Conservation (phyloP, 1,140 invertebrate genomes). For the Spodoptera frugiperda region DNA sequence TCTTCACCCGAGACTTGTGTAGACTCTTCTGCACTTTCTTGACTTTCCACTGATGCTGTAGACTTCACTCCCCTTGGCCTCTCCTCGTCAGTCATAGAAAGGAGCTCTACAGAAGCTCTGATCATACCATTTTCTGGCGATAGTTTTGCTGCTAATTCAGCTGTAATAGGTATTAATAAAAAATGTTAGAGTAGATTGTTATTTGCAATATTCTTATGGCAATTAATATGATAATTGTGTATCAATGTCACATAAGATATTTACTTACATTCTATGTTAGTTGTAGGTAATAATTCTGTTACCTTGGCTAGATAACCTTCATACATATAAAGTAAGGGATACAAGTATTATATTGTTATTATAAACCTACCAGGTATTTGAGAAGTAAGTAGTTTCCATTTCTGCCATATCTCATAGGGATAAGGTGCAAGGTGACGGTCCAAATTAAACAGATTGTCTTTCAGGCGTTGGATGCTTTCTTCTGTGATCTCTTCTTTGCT, state of each 20-base stretch:
- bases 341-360: too few relatives aligned
- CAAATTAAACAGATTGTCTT: conserved; percentile 91
- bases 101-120: conserved; percentile 90
- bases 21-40: conserved; percentile 51
- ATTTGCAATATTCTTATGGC: too few relatives aligned
- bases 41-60: conserved; percentile 53
- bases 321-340: too few relatives aligned
- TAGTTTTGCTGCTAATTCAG: conserved; percentile 79
- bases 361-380: conserved; percentile 86
- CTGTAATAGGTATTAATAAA: conserved; percentile 56
- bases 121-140: conserved; percentile 88
- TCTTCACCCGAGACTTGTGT: conserved; percentile 38
- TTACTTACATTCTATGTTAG: neutral
- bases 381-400: conserved; percentile 94
- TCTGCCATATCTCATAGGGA: conserved; percentile 95
- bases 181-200: too few relatives aligned
- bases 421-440: conserved; percentile 96
- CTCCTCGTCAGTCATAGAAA: conserved; percentile 88
- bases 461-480: conserved; percentile 88
- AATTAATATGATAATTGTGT: too few relatives aligned
- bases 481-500: conserved; percentile 87
- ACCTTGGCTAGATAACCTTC: conserved; percentile 62
- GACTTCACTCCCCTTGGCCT: conserved; percentile 86
- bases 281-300: neutral
- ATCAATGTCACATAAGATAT: too few relatives aligned